Conservation (phyloP, 2,888 invertebrate species). For the Acleris sparsana region DNA sequence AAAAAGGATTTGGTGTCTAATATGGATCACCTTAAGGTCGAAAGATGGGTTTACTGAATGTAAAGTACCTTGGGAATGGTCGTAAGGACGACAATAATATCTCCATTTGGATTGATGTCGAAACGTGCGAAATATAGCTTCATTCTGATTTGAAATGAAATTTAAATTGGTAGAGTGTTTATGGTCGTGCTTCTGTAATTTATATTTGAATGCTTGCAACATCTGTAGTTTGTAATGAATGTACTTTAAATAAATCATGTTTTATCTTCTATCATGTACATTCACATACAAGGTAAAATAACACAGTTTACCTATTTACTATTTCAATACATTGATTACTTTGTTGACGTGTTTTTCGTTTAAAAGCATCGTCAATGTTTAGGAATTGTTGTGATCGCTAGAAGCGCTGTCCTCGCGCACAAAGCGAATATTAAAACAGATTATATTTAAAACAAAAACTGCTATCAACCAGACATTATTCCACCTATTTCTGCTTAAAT, state of each 20-base stretch:
- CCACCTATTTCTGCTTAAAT: too few species aligned
- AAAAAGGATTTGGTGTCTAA: not conserved
- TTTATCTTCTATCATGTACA: too few species aligned
- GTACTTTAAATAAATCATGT: not conserved
- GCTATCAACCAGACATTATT: too few species aligned
- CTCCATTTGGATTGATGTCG: conserved; percentile 49
- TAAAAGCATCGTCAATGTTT: too few species aligned
- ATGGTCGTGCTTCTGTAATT: conserved; percentile 14
- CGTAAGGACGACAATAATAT: conserved; percentile 40
- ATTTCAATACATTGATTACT: too few species aligned
- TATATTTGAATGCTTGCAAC: conserved; percentile 11
- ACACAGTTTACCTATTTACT: too few species aligned
- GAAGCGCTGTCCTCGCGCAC: too few species aligned
- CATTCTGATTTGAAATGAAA: conserved; percentile 43
- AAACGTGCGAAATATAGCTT: conserved; percentile 44
- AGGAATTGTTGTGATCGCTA: too few species aligned
- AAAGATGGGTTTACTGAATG: not conserved
- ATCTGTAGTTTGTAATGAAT: not conserved
- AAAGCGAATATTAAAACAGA: too few species aligned
- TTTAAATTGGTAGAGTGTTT: conserved; percentile 41
- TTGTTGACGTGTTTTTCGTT: too few species aligned
- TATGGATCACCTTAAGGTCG: not conserved
- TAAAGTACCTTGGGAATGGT: not conserved
- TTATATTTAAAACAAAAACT: too few species aligned
- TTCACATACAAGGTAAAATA: too few species aligned